Evolutionary conservation across 2,113 vertebrate species (phyloP).

Genomic region (Merops nubicus): DNA sequence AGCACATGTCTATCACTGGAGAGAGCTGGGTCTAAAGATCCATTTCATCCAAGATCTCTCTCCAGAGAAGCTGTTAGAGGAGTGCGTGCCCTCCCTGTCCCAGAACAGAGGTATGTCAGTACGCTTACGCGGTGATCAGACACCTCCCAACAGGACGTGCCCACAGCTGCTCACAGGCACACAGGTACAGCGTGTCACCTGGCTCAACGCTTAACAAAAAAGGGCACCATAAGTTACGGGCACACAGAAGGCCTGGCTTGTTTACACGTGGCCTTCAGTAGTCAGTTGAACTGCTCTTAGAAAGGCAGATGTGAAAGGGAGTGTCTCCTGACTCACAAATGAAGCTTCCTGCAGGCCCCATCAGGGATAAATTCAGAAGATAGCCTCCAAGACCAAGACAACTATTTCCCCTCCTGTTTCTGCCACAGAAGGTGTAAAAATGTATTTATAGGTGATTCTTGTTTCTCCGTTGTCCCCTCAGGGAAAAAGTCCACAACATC

Average conservation of each 20-base stretch:
- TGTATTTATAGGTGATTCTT: not conserved
- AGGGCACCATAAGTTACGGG: not conserved
- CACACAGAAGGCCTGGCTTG: not conserved
- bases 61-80: not conserved
- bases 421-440: not conserved
- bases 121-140: not conserved
- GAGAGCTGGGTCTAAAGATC: not conserved
- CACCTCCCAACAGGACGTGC: not conserved
- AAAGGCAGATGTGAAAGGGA: not conserved
- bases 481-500: not conserved
- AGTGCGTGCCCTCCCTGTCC: not conserved
- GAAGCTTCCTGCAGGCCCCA: not conserved
- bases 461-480: not conserved
- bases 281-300: not conserved
- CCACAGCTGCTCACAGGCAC: not conserved
- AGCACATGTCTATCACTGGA: not conserved
- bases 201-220: not conserved
- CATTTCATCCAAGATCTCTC: not conserved
- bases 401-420: not conserved
- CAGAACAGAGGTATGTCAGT: not conserved
- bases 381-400: not conserved
- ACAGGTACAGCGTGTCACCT: not conserved
- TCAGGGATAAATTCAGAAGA: not conserved
- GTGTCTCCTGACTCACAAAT: not conserved
- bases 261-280: not conserved